Evolutionary conservation across 2,888 invertebrate species (phyloP).

Genomic region (Carcina quercana): DNA sequence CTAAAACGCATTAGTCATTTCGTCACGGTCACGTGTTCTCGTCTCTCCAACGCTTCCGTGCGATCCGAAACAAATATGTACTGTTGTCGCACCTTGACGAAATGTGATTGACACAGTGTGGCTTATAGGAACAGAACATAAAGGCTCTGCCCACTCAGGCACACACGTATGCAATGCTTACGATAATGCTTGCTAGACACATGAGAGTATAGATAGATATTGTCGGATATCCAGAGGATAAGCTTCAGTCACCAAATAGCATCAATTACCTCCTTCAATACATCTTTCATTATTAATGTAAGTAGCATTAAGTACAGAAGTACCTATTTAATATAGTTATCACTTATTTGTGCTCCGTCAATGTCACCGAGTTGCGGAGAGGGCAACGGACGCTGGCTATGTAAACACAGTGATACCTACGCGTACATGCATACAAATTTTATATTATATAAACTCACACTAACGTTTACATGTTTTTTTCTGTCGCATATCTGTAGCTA

Average conservation of each 20-base stretch:
- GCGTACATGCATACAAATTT: slow-evolving; percentile 26
- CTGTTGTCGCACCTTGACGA: slow-evolving; percentile 28
- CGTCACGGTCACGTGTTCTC: slow-evolving; percentile 20
- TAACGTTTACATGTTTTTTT: slow-evolving; percentile 28
- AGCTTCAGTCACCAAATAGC: too few species aligned
- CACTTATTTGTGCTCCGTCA: slow-evolving; percentile 66
- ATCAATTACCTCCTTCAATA: background rate
- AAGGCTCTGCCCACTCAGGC: slow-evolving; percentile 4
- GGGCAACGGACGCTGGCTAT: slow-evolving; percentile 70
- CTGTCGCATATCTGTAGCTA: slow-evolving; percentile 31
- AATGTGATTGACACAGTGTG: slow-evolving; percentile 8
- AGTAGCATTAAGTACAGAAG: background rate
- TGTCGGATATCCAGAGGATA: background rate
- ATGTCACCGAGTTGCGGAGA: slow-evolving; percentile 69
- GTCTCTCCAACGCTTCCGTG: slow-evolving; percentile 32
- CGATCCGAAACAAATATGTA: slow-evolving; percentile 32
- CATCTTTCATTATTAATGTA: background rate
- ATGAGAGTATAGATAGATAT: background rate
- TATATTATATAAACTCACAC: slow-evolving; percentile 30
- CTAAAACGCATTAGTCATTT: slow-evolving; percentile 42
- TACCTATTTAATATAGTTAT: slow-evolving; percentile 46
- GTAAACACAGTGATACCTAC: slow-evolving; percentile 39
- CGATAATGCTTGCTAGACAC: slow-evolving; percentile 5
- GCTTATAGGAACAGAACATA: slow-evolving; percentile 1
- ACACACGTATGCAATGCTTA: slow-evolving; percentile 8